phyloP scores from a whole-genome alignment of 2,113 vertebrate genomes.

The Hippocampus zosterae region DNA sequence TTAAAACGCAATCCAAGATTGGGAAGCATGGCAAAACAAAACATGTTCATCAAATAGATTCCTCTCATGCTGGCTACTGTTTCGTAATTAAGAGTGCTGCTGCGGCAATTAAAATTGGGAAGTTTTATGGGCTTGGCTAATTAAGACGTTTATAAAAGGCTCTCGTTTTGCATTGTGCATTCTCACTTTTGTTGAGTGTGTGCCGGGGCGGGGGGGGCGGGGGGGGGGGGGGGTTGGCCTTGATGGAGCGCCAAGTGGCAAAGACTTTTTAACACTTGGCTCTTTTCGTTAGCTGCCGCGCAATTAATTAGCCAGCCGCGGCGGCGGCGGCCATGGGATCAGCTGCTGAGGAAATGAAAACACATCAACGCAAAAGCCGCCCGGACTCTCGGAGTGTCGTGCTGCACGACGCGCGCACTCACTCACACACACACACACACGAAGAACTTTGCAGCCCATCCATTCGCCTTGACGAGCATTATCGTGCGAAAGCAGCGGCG shows the following conservation, averaged over 20 bases:
- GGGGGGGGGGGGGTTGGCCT: conserved; percentile 1
- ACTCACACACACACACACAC: not conserved
- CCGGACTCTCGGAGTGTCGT: conserved; percentile 16
- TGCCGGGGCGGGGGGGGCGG: not conserved
- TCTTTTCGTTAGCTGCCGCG: conserved; percentile 45
- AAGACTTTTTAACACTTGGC: conserved; percentile 57
- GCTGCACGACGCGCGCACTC: not conserved
- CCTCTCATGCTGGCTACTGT: conserved; percentile 54
- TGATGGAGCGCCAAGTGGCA: conserved; percentile 20
- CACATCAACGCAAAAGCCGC: conserved; percentile 35
- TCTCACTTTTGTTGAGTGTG: conserved; percentile 39
- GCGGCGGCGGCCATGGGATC: conserved; percentile 43
- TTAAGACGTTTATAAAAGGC: conserved; percentile 67
- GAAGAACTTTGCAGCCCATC: conserved; percentile 12
- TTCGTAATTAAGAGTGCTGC: conserved; percentile 72
- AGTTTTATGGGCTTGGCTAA: conserved; percentile 67
- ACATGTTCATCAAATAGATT: conserved; percentile 59
- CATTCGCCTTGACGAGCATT: conserved; percentile 57
- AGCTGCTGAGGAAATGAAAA: conserved; percentile 47
- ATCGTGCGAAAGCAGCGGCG: conserved; percentile 48
- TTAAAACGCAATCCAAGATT: not conserved
- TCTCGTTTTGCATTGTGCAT: conserved; percentile 36
- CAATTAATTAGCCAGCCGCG: conserved; percentile 58
- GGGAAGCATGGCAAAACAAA: conserved; percentile 48
- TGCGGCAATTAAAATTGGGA: conserved; percentile 70